These are phyloP conservation scores for Muscicapa comitata DNA, from an alignment of 2,797 vertebrate genomes.

Conservation along the genomic window DNA sequence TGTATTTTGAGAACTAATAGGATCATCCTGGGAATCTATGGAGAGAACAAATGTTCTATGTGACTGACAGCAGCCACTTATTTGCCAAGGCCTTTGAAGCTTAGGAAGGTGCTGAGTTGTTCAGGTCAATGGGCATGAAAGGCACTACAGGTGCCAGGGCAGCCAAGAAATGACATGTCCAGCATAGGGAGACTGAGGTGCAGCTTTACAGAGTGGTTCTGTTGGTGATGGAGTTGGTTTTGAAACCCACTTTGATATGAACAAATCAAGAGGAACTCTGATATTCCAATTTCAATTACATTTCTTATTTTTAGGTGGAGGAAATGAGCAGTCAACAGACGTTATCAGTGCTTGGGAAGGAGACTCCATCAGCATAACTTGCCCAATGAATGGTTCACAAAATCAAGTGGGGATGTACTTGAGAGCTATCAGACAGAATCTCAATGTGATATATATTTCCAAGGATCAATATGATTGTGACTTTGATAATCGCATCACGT, in stretches of 20 bases:
- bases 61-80: background rate
- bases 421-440: rapidly evolving
- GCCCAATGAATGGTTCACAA: background rate
- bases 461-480: rapidly evolving
- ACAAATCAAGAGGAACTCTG: background rate
- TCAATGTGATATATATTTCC: background rate
- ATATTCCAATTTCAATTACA: background rate
- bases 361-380: conserved; percentile 27
- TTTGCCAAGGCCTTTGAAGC: background rate
- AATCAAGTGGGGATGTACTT: background rate
- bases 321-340: background rate
- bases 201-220: background rate
- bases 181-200: background rate
- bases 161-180: background rate
- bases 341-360: conserved; percentile 46
- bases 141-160: background rate
- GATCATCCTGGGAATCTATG: background rate
- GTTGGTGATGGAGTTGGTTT: background rate
- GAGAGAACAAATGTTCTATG: background rate
- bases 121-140: background rate
- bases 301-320: conserved; percentile 51
- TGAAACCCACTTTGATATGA: background rate
- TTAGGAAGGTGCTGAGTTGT: background rate
- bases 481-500: rapidly evolving
- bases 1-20: background rate